Evolutionary conservation across 2,113 vertebrate genomes (phyloP), one percentile per base, ranked within the genome.

Genomic region (Heptranchias perlo): DNA sequence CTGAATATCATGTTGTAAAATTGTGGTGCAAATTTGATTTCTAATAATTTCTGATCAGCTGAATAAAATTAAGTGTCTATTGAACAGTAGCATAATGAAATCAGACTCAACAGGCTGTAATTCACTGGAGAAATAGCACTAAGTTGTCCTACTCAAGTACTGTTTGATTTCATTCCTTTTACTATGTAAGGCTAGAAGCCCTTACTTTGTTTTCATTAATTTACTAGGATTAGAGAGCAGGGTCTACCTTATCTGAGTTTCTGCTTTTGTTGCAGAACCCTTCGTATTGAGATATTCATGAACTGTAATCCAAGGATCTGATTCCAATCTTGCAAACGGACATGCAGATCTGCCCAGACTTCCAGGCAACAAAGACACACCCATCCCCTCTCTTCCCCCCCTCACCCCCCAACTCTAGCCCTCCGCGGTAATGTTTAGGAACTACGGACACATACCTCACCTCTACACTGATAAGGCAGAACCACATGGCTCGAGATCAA

Each of bases 151-250:
- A 3, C 86, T 49, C 25, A 89, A 54, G 25, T 28, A 84, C n/a
- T 44, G 78, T 47, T 39, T 84, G 78, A 84, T 47, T 84, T 84
- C 14, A 84, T 21, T 84, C 4, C 13, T 44, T 84, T 47, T 47
- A 84, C 3, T 13, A 13, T 52, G 49, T 52, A 54, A 89, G 25
- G 25, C 49, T 52, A 89, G 86, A 52, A 89, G 86, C 54, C 25
- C 86, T 89, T 11, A 31, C 25, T 89, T 89, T 89, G 49, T 89
- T 89, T 89, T 89, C 86, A 54, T 89, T 89, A 89, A 89, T 89
- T 89, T 89, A 89, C 86, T 54, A 31, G 86, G 47, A 89, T 89
- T 89, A 89, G 86, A 89, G 2, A 52, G 3, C 49, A 89, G 23
- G 10, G 49, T 31, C 86, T 54, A 89, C 25, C 25, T 89, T 89